A percentile compares a stretch with the other conserved stretches of the same genome.
Evolutionary conservation across 2,113 vertebrate species (phyloP).

Genomic region (Sterrhoptilus dennistouni): DNA sequence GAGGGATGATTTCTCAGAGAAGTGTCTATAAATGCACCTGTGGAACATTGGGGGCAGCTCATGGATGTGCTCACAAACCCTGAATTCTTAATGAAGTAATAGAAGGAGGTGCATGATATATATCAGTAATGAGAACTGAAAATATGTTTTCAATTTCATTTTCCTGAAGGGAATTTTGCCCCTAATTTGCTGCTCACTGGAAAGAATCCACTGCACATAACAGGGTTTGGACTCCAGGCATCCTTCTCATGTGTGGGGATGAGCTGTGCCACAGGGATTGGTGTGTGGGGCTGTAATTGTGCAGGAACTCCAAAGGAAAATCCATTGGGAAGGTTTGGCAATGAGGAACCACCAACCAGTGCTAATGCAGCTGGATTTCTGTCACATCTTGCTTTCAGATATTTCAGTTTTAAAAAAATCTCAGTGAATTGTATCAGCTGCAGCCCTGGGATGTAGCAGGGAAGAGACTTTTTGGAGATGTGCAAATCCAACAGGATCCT

Average conservation of each 20-base stretch:
- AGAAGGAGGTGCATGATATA: background rate
- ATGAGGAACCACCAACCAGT: background rate
- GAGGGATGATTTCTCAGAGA: background rate
- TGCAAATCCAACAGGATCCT: background rate
- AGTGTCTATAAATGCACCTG: background rate
- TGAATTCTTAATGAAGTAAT: background rate
- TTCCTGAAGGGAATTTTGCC: background rate
- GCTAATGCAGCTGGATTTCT: background rate
- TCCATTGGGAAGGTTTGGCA: background rate
- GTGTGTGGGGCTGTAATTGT: background rate
- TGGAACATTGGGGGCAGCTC: background rate
- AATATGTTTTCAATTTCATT: background rate
- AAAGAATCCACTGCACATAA: background rate
- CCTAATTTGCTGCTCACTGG: background rate
- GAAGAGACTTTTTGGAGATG: background rate
- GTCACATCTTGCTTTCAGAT: background rate
- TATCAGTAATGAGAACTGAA: background rate
- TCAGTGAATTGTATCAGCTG: background rate
- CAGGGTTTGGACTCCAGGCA: background rate
- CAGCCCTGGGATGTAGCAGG: background rate
- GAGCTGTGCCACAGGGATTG: background rate
- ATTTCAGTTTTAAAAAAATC: background rate
- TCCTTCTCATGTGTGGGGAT: accelerated
- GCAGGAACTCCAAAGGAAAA: background rate
- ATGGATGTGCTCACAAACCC: background rate